These are phyloP conservation scores for Timandra comae DNA, from an alignment of 2,888 invertebrate species.

Conservation along the genomic window DNA sequence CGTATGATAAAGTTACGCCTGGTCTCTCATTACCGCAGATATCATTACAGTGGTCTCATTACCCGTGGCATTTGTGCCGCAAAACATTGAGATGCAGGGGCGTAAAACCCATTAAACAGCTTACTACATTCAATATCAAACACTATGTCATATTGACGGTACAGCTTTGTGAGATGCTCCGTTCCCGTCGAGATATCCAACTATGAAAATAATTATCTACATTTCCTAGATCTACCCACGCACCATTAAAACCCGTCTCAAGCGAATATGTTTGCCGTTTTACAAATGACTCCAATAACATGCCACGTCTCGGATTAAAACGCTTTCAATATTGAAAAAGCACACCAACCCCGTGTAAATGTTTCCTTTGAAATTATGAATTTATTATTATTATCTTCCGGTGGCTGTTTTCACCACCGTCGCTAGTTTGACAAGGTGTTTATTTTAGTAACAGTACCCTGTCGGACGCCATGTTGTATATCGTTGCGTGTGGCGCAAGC, in stretches of 20 bases:
- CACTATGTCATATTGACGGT: neutral
- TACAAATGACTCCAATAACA: slow-evolving; percentile 12
- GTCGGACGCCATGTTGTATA: slow-evolving; percentile 26
- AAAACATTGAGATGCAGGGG: slow-evolving; percentile 31
- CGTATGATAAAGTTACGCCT: slow-evolving; percentile 61
- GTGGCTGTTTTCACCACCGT: slow-evolving; percentile 32
- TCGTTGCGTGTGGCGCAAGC: slow-evolving; percentile 40
- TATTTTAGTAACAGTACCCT: slow-evolving; percentile 31
- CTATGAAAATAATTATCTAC: slow-evolving; percentile 9
- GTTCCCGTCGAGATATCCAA: slow-evolving; percentile 4
- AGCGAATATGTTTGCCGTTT: slow-evolving; percentile 7
- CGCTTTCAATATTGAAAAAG: slow-evolving; percentile 7
- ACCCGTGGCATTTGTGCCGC: slow-evolving; percentile 39
- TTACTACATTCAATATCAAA: slow-evolving; percentile 5
- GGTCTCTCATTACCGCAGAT: slow-evolving; percentile 55
- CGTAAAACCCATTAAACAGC: slow-evolving; percentile 27
- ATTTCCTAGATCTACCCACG: slow-evolving; percentile 8
- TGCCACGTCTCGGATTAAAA: slow-evolving; percentile 1
- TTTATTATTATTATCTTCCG: slow-evolving; percentile 34
- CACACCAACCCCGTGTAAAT: slow-evolving; percentile 27
- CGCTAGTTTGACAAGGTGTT: slow-evolving; percentile 38
- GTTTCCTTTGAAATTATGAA: slow-evolving; percentile 32
- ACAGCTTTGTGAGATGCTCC: slow-evolving; percentile 3
- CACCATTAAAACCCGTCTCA: slow-evolving; percentile 7
- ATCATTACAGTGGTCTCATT: slow-evolving; percentile 50